phyloP scores from a whole-genome alignment of 2,888 invertebrate genomes.

The Ashinkailepas kermadecensis region DNA sequence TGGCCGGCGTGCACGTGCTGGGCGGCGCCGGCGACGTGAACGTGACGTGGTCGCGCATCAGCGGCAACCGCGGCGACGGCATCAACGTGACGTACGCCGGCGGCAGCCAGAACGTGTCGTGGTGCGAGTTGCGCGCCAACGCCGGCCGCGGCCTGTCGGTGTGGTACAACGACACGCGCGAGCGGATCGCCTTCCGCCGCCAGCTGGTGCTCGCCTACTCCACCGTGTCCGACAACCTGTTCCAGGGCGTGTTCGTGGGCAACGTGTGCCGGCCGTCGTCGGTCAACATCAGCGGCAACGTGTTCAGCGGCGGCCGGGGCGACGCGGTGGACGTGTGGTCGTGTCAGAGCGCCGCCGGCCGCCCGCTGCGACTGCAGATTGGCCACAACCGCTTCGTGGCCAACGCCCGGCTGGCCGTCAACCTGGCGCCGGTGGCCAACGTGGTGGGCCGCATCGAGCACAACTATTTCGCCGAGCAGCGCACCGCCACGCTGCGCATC shows the following conservation, averaged over 20 bases:
- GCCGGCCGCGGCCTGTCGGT: slow-evolving; percentile 65
- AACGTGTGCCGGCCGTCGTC: slow-evolving; percentile 71
- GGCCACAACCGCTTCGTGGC: slow-evolving; percentile 76
- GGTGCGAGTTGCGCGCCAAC: slow-evolving; percentile 76
- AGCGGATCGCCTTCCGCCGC: slow-evolving; percentile 39
- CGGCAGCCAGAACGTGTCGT: slow-evolving; percentile 84
- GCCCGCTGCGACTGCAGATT: slow-evolving; percentile 57
- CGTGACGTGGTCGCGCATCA: slow-evolving; percentile 79
- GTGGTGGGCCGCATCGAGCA: slow-evolving; percentile 69
- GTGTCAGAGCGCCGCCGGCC: slow-evolving; percentile 56
- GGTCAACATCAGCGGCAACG: slow-evolving; percentile 88
- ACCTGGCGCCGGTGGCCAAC: slow-evolving; percentile 74
- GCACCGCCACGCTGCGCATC: slow-evolving; percentile 68
- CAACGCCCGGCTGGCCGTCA: slow-evolving; percentile 61
- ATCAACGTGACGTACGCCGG: slow-evolving; percentile 93
- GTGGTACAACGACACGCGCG: slow-evolving; percentile 82
- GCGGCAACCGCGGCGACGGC: slow-evolving; percentile 87
- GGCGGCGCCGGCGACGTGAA: slow-evolving; percentile 91
- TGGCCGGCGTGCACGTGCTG: slow-evolving; percentile 80
- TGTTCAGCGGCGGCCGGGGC: slow-evolving; percentile 68
- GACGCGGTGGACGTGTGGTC: slow-evolving; percentile 74
- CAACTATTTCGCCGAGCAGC: slow-evolving; percentile 77
- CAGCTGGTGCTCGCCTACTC: slow-evolving; percentile 1
- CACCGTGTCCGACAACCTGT: slow-evolving; percentile 66
- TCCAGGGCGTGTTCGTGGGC: slow-evolving; percentile 81